Conservation (phyloP, 2,113 vertebrate genomes). For the Corythornis cristatus region DNA sequence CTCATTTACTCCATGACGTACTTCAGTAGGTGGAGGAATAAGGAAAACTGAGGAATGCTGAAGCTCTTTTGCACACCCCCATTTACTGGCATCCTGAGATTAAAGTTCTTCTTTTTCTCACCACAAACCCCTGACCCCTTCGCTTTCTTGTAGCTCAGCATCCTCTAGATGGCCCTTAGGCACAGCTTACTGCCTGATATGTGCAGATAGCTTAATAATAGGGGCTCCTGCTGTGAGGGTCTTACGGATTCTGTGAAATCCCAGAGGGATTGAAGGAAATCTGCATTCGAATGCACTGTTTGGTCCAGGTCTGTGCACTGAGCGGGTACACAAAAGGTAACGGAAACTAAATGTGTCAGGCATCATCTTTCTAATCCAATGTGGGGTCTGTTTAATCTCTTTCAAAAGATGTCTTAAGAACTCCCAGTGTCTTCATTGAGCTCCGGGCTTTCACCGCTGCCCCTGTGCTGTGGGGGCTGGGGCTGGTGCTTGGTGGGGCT, state of each 20-base stretch:
- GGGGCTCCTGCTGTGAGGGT: slow-evolving; percentile 58
- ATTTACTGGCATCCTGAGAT: slow-evolving; percentile 33
- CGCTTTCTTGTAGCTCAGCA: slow-evolving; percentile 32
- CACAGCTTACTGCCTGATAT: slow-evolving; percentile 33
- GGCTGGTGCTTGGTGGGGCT: background rate
- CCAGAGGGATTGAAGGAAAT: slow-evolving; percentile 51
- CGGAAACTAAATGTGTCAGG: slow-evolving; percentile 75
- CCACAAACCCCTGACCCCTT: slow-evolving; percentile 50
- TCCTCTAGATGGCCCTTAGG: slow-evolving; percentile 69
- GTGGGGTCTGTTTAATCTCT: slow-evolving; percentile 71
- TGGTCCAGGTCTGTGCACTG: slow-evolving; percentile 56
- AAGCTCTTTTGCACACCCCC: background rate
- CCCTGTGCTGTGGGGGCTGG: background rate
- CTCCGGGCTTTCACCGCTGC: slow-evolving; percentile 4
- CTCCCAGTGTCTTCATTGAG: slow-evolving; percentile 71
- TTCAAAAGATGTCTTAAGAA: slow-evolving; percentile 68
- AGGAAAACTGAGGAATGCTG: slow-evolving; percentile 33
- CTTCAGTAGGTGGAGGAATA: background rate
- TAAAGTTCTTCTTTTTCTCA: slow-evolving; percentile 53
- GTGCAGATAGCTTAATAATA: slow-evolving; percentile 67
- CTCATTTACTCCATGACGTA: background rate
- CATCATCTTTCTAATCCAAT: slow-evolving; percentile 70
- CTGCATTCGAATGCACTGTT: slow-evolving; percentile 69
- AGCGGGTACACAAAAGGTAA: slow-evolving; percentile 68
- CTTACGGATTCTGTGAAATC: slow-evolving; percentile 47